Evolutionary conservation across 2,797 vertebrate species (phyloP).

Genomic region (Xiphorhynchus erythropygius): DNA sequence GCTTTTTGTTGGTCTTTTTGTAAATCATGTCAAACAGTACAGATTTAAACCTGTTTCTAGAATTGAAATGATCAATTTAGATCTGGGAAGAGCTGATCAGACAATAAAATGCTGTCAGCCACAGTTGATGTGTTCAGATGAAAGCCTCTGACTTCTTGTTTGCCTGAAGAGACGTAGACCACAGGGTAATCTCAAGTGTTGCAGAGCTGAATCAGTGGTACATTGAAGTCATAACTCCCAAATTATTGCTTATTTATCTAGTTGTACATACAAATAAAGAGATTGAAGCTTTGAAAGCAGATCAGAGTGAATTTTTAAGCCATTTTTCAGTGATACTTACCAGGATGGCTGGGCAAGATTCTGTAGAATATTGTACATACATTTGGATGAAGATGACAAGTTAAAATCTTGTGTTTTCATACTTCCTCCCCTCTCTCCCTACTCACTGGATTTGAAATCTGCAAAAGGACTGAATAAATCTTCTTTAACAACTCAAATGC

Average conservation of each 20-base stretch:
- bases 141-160: not conserved
- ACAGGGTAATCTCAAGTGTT: not conserved
- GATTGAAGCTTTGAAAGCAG: not conserved
- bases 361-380: not conserved
- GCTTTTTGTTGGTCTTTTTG: not conserved
- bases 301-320: not conserved
- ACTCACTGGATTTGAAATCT: not conserved
- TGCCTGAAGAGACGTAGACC: not conserved
- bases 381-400: not conserved
- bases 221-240: not conserved
- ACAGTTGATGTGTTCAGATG: not conserved
- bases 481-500: not conserved
- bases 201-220: not conserved
- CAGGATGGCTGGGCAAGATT: not conserved
- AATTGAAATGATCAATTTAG: not conserved
- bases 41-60: not conserved
- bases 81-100: not conserved
- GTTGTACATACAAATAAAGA: not conserved
- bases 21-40: not conserved
- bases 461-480: not conserved
- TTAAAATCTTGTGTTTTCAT: not conserved
- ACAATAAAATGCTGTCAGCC: not conserved
- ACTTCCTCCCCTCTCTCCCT: not conserved
- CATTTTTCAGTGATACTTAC: not conserved
- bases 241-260: not conserved